Evolutionary conservation across 2,888 invertebrate species (phyloP).

Genomic region (Adelognathus sp.): DNA sequence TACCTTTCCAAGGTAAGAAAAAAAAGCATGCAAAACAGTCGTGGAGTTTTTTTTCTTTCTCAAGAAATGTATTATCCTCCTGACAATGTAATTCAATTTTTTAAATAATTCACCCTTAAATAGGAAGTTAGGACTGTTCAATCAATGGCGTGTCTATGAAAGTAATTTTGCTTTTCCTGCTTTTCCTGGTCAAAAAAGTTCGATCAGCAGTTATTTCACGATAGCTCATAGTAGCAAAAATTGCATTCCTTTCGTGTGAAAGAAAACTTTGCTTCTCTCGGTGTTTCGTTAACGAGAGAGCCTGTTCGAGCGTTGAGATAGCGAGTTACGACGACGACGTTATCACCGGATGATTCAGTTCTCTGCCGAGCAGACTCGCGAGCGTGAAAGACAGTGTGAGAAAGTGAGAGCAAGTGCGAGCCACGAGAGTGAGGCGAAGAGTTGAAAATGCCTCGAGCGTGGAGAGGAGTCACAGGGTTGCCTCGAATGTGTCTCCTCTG

Average conservation of each 20-base stretch:
- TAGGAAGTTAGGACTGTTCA: too few relatives aligned
- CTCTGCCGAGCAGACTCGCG: constrained; percentile 44
- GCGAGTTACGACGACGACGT: constrained; percentile 57
- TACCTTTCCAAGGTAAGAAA: neutral
- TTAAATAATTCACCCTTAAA: too few relatives aligned
- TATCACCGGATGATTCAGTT: constrained; percentile 71
- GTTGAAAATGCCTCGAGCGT: constrained; percentile 9
- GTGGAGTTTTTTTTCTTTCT: too few relatives aligned
- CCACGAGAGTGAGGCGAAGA: constrained; percentile 14
- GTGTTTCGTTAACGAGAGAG: constrained; percentile 30
- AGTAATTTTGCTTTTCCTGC: too few relatives aligned
- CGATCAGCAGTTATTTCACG: neutral
- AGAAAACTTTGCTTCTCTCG: constrained; percentile 1
- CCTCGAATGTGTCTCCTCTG: neutral
- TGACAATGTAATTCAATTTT: too few relatives aligned
- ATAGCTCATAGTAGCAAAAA: neutral
- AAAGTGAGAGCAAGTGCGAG: too few relatives aligned
- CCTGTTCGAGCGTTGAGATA: constrained; percentile 41
- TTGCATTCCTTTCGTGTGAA: neutral
- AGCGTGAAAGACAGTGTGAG: constrained; percentile 22
- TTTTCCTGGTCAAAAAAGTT: too few relatives aligned
- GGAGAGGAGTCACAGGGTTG: neutral
- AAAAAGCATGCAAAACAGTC: too few relatives aligned
- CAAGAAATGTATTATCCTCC: too few relatives aligned
- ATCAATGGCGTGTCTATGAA: too few relatives aligned